Evolutionary conservation across 2,888 invertebrate genomes (phyloP), one percentile per base, ranked within the genome.

Genomic region (Chrysina gloriosa): DNA sequence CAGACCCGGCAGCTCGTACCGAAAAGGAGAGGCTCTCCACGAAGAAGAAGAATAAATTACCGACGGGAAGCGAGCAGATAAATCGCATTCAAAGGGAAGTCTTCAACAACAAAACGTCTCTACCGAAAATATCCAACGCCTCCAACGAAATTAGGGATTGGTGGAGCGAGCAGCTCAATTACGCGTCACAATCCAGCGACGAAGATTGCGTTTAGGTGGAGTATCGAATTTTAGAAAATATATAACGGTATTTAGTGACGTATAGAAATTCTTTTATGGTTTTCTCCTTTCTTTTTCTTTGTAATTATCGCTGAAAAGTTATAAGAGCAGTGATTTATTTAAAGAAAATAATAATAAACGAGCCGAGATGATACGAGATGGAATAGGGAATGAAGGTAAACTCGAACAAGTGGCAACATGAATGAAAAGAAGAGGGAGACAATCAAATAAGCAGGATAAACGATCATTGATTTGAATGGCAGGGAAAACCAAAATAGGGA

Each of bases 101-200:
- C 4, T 76, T 82, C 21, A 83, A 81, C 68, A 83, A 84, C 68
- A 86, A 87, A 79, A 79, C 83, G 16, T 77, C 81, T 31, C 72
- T 83, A 68, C 85, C 87, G 23, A 86, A 87, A 79, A 81, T 85
- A 31, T 83, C 86, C 2, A 87, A 84, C 71, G 84, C 88, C 2
- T 87, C 92, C 74, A 86, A 89, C 75, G 94, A 94, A 83, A 92
- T 94, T 67, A 88, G 89, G 76, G 90, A 92, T 77, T 95, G 95
- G 95, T 95, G 94, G 95, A 89, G 88, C 77, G 90, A 92, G 76
- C 93, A 93, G 79, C 85, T 94, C 34, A 85, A 88, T 31, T 89
- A 88, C 76, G 85, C 86, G 16, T 89, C 89, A 50, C 85, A 87
- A 64, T 89, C 89, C 70, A 89, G 89, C 69, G 89, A 89, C 64